A percentile compares a stretch with the other conserved stretches of the same genome.
phyloP scores from a whole-genome alignment of 1,140 invertebrate genomes.

The Apis laboriosa region DNA sequence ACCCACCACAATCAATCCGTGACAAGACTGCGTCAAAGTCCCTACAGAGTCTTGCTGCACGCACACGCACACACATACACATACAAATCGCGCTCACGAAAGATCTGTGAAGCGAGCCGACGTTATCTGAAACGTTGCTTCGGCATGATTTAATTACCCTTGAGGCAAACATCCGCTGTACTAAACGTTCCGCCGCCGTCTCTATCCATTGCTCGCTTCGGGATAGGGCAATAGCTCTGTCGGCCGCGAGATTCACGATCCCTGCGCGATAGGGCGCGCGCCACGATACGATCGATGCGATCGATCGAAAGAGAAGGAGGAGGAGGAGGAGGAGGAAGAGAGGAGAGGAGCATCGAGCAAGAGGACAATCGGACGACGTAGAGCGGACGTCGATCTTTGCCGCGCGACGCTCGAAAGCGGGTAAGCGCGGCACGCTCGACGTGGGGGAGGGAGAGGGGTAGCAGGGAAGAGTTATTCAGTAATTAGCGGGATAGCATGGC shows the following conservation, averaged over 20 bases:
- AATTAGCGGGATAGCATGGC: constrained; percentile 62
- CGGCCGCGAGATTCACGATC: constrained; percentile 54
- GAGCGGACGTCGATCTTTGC: constrained; percentile 53
- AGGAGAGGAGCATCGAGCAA: background rate
- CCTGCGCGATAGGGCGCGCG: constrained; percentile 56
- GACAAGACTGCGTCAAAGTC: constrained; percentile 16
- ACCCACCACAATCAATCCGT: constrained; percentile 27
- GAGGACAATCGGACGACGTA: constrained; percentile 29
- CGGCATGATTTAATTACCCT: constrained; percentile 70
- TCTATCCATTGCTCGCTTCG: constrained; percentile 45
- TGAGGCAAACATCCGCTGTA: constrained; percentile 25
- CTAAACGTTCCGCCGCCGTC: constrained; percentile 47
- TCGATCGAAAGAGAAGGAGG: constrained; percentile 36
- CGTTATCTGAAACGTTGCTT: constrained; percentile 14
- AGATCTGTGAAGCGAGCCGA: constrained; percentile 37
- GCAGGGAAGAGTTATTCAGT: constrained; percentile 64
- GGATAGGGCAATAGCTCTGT: constrained; percentile 46
- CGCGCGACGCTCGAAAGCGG: constrained; percentile 47
- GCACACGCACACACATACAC: too few relatives aligned
- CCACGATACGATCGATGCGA: constrained; percentile 68
- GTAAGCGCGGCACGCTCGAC: background rate
- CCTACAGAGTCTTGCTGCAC: background rate
- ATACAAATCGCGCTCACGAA: background rate
- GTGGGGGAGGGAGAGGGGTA: too few relatives aligned
- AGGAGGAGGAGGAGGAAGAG: too few relatives aligned